These are phyloP conservation scores for Macrotus californicus DNA, from an alignment of 2,113 vertebrate species.

Conservation along the genomic window DNA sequence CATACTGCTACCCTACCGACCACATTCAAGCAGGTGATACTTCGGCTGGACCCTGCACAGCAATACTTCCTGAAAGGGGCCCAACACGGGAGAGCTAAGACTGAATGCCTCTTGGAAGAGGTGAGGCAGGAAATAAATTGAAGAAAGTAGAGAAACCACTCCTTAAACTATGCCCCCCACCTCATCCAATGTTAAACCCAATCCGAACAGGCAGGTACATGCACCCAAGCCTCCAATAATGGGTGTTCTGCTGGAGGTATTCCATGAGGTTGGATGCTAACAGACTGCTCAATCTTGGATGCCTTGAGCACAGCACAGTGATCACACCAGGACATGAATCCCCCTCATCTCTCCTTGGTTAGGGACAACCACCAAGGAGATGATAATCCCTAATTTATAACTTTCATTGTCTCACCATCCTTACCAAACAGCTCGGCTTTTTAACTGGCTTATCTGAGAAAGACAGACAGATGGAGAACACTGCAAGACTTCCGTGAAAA, in stretches of 20 bases:
- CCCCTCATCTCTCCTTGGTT: background rate
- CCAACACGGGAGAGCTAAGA: background rate
- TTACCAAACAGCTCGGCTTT: background rate
- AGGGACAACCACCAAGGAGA: background rate
- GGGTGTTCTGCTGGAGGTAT: background rate
- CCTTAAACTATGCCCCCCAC: background rate
- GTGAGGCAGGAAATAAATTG: background rate
- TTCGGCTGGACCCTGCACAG: background rate
- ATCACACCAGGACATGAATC: background rate
- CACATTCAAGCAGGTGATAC: too few relatives aligned
- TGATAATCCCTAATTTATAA: background rate
- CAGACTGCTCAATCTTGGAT: background rate
- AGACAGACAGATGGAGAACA: background rate
- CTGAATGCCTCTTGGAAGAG: background rate
- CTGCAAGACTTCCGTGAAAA: background rate
- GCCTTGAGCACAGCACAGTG: background rate
- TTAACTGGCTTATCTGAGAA: background rate
- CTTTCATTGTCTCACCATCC: background rate
- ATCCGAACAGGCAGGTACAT: background rate
- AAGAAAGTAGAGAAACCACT: background rate
- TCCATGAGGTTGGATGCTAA: background rate
- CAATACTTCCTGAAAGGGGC: background rate
- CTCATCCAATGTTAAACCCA: background rate
- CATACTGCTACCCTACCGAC: too few relatives aligned
- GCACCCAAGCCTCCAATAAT: background rate